Evolutionary conservation across 2,797 vertebrate genomes (phyloP).

Genomic region (Todus mexicanus): DNA sequence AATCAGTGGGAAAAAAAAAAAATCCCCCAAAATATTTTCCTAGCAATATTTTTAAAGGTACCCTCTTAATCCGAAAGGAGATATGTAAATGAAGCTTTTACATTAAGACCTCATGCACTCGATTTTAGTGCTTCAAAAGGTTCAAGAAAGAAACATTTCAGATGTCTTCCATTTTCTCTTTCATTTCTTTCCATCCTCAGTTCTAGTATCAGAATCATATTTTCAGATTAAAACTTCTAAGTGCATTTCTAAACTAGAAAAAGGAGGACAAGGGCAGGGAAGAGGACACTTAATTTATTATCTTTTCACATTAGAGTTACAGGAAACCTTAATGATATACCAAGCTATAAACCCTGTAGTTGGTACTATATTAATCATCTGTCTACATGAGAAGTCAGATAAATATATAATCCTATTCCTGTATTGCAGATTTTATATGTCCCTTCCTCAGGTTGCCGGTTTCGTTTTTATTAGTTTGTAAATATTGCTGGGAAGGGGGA

Average conservation of each 20-base stretch:
- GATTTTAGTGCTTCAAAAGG: conserved; percentile 30
- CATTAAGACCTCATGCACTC: background rate
- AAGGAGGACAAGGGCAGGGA: conserved; percentile 62
- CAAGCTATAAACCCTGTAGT: conserved; percentile 36
- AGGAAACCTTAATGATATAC: conserved; percentile 45
- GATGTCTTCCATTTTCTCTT: background rate
- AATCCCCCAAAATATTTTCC: background rate
- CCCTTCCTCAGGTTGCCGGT: background rate
- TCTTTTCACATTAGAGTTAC: conserved; percentile 47
- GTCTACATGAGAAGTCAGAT: conserved; percentile 35
- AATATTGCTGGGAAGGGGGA: background rate
- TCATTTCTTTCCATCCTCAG: background rate
- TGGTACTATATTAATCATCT: conserved; percentile 45
- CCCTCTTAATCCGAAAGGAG: background rate
- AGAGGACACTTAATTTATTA: conserved; percentile 48
- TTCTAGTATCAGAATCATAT: background rate
- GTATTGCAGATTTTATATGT: conserved; percentile 17
- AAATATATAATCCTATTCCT: conserved; percentile 48
- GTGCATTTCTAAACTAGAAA: conserved; percentile 13
- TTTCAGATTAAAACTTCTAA: conserved; percentile 45
- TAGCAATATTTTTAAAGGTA: background rate
- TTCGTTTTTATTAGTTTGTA: background rate
- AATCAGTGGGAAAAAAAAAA: background rate
- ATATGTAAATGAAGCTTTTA: conserved; percentile 30
- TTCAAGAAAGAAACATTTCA: background rate